phyloP scores from a whole-genome alignment of 2,797 vertebrate species.

The Hybognathus amarus region DNA sequence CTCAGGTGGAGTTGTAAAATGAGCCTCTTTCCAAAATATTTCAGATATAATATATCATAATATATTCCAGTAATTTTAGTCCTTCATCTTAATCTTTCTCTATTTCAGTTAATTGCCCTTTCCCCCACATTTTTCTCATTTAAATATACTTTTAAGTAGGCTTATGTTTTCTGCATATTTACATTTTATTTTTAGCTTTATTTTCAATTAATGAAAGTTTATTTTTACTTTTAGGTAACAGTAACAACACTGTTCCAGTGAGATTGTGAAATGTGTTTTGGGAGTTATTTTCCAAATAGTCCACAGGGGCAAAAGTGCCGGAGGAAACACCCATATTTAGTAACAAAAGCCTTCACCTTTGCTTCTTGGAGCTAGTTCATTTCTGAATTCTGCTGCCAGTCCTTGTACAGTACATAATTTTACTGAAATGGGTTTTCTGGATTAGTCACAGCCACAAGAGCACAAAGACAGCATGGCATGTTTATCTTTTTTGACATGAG shows the following conservation, averaged over 20 bases:
- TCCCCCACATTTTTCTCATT: too few relatives aligned
- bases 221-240: background rate
- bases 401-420: conserved; percentile 3
- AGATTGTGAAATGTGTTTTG: background rate
- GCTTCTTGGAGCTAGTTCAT: conserved; percentile 6
- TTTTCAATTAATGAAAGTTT: background rate
- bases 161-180: background rate
- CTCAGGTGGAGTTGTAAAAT: too few relatives aligned
- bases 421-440: conserved; percentile 6
- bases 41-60: too few relatives aligned
- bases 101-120: too few relatives aligned
- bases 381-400: background rate
- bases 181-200: background rate
- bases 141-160: background rate
- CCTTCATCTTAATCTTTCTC: too few relatives aligned
- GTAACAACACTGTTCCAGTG: background rate
- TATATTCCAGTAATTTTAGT: too few relatives aligned
- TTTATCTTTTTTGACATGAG: conserved; percentile 5
- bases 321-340: background rate
- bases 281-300: conserved; percentile 4
- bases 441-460: conserved; percentile 5
- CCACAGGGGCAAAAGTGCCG: background rate
- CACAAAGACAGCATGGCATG: background rate
- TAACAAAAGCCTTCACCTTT: background rate
- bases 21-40: too few relatives aligned